phyloP scores from a whole-genome alignment of 2,797 vertebrate species.

The Alosa sapidissima region DNA sequence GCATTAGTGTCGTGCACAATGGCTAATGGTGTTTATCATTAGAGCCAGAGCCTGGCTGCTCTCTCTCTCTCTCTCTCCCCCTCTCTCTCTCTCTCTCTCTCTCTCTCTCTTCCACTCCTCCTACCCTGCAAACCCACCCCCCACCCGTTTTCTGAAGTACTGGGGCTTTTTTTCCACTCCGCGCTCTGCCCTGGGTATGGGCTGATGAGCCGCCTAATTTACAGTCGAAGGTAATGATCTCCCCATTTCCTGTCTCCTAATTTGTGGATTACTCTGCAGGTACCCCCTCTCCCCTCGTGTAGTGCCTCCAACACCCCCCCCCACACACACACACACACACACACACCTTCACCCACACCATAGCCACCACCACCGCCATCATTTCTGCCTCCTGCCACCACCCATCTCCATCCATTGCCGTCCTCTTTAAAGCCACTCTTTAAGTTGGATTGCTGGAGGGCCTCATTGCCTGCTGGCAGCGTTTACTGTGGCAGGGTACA shows the following conservation, averaged over 20 bases:
- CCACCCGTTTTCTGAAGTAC: slow-evolving; percentile 13
- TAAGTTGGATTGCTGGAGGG: not conserved
- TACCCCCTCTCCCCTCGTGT: slow-evolving; percentile 44
- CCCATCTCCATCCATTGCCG: not conserved
- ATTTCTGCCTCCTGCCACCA: not conserved
- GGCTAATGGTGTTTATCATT: slow-evolving; percentile 87
- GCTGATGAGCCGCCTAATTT: slow-evolving; percentile 80
- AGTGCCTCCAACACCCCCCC: not conserved
- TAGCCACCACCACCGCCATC: not conserved
- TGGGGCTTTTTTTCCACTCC: not conserved
- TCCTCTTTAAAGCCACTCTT: not conserved
- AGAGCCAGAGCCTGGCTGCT: slow-evolving; percentile 69
- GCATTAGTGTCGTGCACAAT: slow-evolving; percentile 78
- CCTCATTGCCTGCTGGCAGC: slow-evolving; percentile 15
- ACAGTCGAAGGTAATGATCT: slow-evolving; percentile 73
- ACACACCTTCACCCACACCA: not conserved
- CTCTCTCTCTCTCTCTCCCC: no score
- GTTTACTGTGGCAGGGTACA: not conserved
- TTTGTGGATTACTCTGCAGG: slow-evolving; percentile 68
- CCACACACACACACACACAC: not conserved
- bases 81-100: no score
- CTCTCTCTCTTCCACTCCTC: not conserved
- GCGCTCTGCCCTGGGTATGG: slow-evolving; percentile 2
- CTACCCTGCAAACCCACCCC: not conserved
- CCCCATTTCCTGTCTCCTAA: slow-evolving; percentile 72